phyloP scores from a whole-genome alignment of 2,797 vertebrate species.

The Eptatretus atami region DNA sequence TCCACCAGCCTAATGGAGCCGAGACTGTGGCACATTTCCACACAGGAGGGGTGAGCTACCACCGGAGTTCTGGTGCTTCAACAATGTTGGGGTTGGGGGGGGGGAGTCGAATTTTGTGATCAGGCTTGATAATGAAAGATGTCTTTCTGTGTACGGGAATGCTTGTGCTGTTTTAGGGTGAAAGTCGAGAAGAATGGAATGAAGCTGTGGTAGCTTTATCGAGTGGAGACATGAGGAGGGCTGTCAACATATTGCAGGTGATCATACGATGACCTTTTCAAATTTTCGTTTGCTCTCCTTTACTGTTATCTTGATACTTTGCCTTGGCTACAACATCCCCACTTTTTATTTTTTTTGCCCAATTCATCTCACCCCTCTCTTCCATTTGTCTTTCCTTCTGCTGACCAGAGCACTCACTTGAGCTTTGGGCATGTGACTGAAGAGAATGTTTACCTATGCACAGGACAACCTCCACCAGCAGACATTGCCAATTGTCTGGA shows the following conservation, averaged over 20 bases:
- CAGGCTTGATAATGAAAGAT: not conserved
- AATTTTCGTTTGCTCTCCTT: not conserved
- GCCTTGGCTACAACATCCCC: not conserved
- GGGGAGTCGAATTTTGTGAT: not conserved
- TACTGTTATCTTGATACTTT: constrained; percentile 5
- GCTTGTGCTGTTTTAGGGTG: constrained; percentile 20
- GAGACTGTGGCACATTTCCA: constrained; percentile 36
- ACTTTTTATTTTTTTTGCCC: not conserved
- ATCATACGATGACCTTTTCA: not conserved
- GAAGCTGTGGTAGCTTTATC: constrained; percentile 73
- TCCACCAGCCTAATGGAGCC: constrained; percentile 63
- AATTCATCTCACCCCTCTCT: not conserved
- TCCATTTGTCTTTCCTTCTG: not conserved
- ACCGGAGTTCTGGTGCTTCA: not conserved
- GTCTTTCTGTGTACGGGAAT: not conserved
- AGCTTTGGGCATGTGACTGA: constrained; percentile 59
- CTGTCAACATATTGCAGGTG: constrained; percentile 81
- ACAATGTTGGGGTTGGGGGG: not conserved
- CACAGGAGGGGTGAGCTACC: constrained; percentile 37
- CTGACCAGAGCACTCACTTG: constrained; percentile 61
- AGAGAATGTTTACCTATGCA: constrained; percentile 77
- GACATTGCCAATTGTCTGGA: constrained; percentile 87
- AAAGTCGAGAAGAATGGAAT: constrained; percentile 48
- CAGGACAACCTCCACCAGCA: constrained; percentile 60
- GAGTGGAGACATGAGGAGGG: constrained; percentile 66